Evolutionary conservation across 2,888 invertebrate genomes (phyloP).

Genomic region (Sinohyriopsis cumingii): DNA sequence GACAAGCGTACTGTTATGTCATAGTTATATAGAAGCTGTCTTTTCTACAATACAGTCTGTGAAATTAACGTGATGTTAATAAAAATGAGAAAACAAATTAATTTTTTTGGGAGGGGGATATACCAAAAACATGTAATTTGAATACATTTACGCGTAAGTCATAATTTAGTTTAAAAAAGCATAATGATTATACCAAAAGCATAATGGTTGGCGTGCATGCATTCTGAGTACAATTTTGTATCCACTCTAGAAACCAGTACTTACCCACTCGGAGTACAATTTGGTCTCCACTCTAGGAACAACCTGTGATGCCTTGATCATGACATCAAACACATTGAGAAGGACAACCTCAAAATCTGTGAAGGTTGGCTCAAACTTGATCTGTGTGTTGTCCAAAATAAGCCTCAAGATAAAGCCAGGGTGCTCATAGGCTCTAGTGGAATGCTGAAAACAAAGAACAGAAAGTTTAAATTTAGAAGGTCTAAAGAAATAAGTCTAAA

Average conservation of each 20-base stretch:
- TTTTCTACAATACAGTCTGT: no score
- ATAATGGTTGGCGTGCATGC: no score
- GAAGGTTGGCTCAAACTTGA: conserved; percentile 73
- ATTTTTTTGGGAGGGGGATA: no score
- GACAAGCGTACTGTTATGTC: no score
- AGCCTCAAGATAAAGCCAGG: conserved; percentile 72
- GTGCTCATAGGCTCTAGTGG: conserved; percentile 70
- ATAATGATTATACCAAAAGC: no score
- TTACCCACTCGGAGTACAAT: conserved; percentile 79
- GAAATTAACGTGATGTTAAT: no score
- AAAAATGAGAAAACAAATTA: no score
- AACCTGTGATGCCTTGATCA: conserved; percentile 81
- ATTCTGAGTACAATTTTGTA: conserved; percentile 82
- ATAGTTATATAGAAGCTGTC: no score
- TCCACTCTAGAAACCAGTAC: conserved; percentile 83
- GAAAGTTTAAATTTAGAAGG: background rate
- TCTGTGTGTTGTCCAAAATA: conserved; percentile 69
- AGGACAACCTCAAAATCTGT: conserved; percentile 83
- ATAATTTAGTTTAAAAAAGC: no score
- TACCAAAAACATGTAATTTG: no score
- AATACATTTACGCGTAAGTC: no score
- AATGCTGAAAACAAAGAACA: conserved; percentile 54
- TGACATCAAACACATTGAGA: conserved; percentile 81
- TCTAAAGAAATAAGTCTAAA: background rate
- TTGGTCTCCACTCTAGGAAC: conserved; percentile 87